Percentiles rank a stretch among this genome's conserved stretches.
phyloP scores from a whole-genome alignment of 1,140 invertebrate genomes.

The Sarcophaga peregrina region DNA sequence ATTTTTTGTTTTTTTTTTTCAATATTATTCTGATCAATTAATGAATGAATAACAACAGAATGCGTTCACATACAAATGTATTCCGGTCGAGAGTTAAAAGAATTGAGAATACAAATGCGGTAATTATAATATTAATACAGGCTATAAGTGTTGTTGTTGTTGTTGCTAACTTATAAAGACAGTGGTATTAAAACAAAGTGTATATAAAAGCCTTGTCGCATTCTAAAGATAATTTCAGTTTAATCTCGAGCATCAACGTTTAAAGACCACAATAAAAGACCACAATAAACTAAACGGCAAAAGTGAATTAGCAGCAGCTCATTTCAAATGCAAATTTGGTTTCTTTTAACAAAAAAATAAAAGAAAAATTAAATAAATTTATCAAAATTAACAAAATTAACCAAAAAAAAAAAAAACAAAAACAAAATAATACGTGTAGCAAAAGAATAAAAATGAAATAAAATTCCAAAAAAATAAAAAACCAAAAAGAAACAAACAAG shows the following conservation, averaged over 20 bases:
- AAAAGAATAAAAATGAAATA: not conserved
- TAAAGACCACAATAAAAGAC: not conserved
- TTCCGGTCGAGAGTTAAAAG: no score
- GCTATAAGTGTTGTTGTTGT: no score
- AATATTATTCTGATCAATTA: no score
- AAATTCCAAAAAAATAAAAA: no score
- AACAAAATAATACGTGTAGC: not conserved
- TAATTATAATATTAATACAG: no score
- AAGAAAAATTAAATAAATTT: not conserved
- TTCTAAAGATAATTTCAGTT: conserved; percentile 6
- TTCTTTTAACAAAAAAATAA: not conserved
- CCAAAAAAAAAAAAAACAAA: not conserved
- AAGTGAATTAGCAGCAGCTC: not conserved
- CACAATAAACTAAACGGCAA: no score
- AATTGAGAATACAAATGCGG: no score
- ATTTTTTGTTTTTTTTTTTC: no score
- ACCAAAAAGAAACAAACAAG: no score
- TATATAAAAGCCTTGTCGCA: conserved; percentile 8
- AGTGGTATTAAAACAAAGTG: not conserved
- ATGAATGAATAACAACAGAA: no score
- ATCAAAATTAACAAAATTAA: not conserved
- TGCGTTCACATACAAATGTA: no score
- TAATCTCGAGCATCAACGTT: conserved; percentile 10
- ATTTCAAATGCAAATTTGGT: conserved; percentile 8
- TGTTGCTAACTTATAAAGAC: no score